Evolutionary conservation across 1,140 invertebrate species (phyloP), one percentile per base, ranked within the genome.

Genomic region (Mylabris phalerata): DNA sequence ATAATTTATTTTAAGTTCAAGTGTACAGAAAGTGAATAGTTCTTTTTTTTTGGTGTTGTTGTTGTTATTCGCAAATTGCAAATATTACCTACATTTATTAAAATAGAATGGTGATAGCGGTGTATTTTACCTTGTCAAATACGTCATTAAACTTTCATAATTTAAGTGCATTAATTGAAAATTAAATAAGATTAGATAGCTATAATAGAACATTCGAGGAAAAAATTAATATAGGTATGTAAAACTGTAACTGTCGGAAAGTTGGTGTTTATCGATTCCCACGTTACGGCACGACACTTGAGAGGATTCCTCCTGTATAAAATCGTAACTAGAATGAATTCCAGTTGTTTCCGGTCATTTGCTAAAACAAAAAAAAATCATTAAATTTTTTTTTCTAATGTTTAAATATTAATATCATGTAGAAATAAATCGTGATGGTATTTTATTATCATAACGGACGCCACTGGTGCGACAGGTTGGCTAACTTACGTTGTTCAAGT

Each of bases 401-500:
- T 32, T 32, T 32, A 32, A 32, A 32, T 32, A 32, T 32, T 32
- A 32, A 32, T 32, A 32, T 32, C 32, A 7, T 32, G 32, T 32
- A 32, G 32, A 1, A 32, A 32, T 32, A 32, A 7, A 3, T 32
- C 32, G 32, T 32, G 32, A 32, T 32, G 7, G 32, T 32, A 32
- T 32, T 32, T 32, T 32, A 32, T 25, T 3, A 32, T 32, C 2
- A 32, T 32, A 32, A 57, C 48, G 56, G 39, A 57, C 56, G 56
- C 56, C 56, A 57, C 56, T 57, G 56, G 47, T 24, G 4, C 39
- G 54, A 48, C 56, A 57, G 48, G 56, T 32, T 32, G 32, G 32
- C 32, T 32, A 5, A 32, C 32, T 19, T 19, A 19, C 4, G 32
- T 50, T 48, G 56, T 41, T 24, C 48, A 42, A 48, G 56, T 57